Evolutionary conservation across 2,888 invertebrate species (phyloP), one percentile per base, ranked within the genome.

Genomic region (Archips crataeganus): DNA sequence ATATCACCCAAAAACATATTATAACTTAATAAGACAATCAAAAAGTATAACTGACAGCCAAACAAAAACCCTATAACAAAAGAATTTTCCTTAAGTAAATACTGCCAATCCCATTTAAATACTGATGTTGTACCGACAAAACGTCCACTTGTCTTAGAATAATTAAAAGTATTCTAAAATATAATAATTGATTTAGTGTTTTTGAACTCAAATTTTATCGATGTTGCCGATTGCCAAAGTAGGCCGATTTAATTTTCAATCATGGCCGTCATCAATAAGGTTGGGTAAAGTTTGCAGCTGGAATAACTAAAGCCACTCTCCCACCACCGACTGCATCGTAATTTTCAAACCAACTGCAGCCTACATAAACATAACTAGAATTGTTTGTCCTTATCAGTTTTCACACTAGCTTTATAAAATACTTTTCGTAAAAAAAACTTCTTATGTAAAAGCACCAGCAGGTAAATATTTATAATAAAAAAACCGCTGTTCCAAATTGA

Each of bases 11-110:
- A 57, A 57, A 32, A 32, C 32, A 32, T 57, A 57, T 32, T 32
- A 57, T 32, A 23, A 57, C 57, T 57, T 57, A 57, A 57, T 57
- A 57, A 57, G 32, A 57, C 32, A 57, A 57, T 57, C 57, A 32
- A 32, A 54, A 57, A 32, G 32, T 57, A 32, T 32, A 57, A 32
- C 57, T 11, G 11, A 32, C 32, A 57, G 32, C 32, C 11, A 32
- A 61, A 61, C 61, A 36, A 39, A 60, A n/a, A 36, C 32, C 2
- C n/a, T 34, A 36, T 60, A 60, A 60, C 36, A 61, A 61, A 61
- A 61, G n/a, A n/a, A 61, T 39, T 39, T n/a, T 9, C 39, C 39
- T 61, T 61, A 61, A 61, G 15, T 6, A 23, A 36, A 23, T 10
- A 23, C n/a, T 39, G 61, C 39, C 61, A 61, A 15, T 6, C 36